These are phyloP conservation scores for Halictus ligatus DNA, from an alignment of 2,888 invertebrate species.

Conservation along the genomic window DNA sequence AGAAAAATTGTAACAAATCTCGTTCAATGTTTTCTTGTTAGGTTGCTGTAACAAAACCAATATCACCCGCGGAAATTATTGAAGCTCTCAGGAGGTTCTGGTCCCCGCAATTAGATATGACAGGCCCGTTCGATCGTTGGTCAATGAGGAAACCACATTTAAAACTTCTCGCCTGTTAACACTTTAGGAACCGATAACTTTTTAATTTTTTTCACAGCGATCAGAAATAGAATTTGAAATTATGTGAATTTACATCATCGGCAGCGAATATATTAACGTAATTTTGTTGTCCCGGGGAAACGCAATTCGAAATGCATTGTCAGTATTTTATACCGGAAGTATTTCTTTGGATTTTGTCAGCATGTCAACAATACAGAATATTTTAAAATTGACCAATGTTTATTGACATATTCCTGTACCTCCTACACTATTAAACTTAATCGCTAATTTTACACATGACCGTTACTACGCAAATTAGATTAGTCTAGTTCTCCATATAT, in stretches of 20 bases:
- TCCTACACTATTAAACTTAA: conserved; percentile 54
- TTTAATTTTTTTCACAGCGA: not conserved
- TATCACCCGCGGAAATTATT: conserved; percentile 92
- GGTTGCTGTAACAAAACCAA: conserved; percentile 87
- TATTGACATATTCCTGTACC: conserved; percentile 67
- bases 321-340: conserved; percentile 25
- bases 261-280: conserved; percentile 68
- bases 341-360: conserved; percentile 7
- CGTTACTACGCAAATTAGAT: conserved; percentile 30
- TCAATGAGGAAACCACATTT: conserved; percentile 78
- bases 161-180: conserved; percentile 80
- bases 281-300: not conserved
- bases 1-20: not conserved
- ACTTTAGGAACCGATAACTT: not conserved
- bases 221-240: not conserved
- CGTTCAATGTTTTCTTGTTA: conserved; percentile 44
- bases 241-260: not conserved
- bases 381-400: conserved; percentile 70
- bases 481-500: conserved; percentile 15
- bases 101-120: conserved; percentile 86
- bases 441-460: conserved; percentile 45
- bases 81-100: conserved; percentile 92
- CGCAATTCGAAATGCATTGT: not conserved
- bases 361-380: conserved; percentile 21
- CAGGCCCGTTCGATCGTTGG: conserved; percentile 81